A percentile compares a stretch with the other conserved stretches of the same genome.
These are phyloP conservation scores for Oligia strigilis DNA, from an alignment of 2,888 invertebrate species.

Conservation along the genomic window DNA sequence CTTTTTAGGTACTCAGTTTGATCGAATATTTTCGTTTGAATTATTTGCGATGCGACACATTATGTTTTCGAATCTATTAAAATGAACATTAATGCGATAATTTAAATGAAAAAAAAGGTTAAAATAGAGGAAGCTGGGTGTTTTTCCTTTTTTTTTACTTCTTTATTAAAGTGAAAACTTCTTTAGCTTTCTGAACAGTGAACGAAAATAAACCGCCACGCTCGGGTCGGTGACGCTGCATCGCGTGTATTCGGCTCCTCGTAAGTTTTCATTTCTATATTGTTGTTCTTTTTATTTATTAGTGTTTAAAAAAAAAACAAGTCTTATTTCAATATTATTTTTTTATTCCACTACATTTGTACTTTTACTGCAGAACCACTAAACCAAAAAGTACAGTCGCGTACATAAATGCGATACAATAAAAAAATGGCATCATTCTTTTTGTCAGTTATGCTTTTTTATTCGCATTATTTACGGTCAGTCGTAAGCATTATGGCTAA, in stretches of 20 bases:
- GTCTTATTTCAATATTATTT: neutral
- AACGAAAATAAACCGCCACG: too few relatives aligned
- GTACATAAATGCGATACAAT: slow-evolving; percentile 81
- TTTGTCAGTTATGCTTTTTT: slow-evolving; percentile 74
- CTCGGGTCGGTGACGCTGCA: too few relatives aligned
- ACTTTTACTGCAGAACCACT: slow-evolving; percentile 33
- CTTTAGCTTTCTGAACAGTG: too few relatives aligned
- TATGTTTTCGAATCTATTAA: neutral
- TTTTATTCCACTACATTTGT: neutral
- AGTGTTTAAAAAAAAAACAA: neutral
- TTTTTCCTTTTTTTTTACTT: too few relatives aligned
- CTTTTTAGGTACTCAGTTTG: neutral
- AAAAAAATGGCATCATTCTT: slow-evolving; percentile 81
- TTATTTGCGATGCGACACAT: neutral
- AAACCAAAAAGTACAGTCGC: slow-evolving; percentile 66
- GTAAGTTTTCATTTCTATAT: neutral
- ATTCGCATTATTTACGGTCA: slow-evolving; percentile 82
- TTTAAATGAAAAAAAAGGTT: neutral
- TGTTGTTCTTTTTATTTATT: neutral
- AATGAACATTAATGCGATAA: neutral
- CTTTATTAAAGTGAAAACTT: too few relatives aligned
- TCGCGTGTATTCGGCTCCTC: neutral
- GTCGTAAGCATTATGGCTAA: slow-evolving; percentile 84
- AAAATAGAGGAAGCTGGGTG: neutral
- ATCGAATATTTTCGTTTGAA: neutral